phyloP scores from a whole-genome alignment of 2,888 invertebrate species.

The Aleiodes leptofemur region DNA sequence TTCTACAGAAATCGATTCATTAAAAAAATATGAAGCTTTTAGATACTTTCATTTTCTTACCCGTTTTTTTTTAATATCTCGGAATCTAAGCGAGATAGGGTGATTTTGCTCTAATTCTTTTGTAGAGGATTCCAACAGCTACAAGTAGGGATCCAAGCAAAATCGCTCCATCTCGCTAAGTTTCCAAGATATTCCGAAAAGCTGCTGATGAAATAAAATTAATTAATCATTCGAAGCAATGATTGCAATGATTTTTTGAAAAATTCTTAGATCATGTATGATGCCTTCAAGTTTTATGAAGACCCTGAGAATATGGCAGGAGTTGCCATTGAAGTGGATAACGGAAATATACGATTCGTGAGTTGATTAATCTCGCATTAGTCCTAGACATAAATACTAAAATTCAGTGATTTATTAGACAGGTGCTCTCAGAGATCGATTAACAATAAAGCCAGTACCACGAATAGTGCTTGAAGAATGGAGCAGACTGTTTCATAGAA shows the following conservation, averaged over 20 bases:
- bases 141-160: too few species aligned
- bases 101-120: too few species aligned
- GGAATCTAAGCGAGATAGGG: too few species aligned
- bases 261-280: background rate
- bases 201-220: too few species aligned
- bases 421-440: background rate
- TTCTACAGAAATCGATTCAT: too few species aligned
- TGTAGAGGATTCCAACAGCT: too few species aligned
- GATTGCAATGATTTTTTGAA: background rate
- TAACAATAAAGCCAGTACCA: background rate
- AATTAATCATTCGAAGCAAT: too few species aligned
- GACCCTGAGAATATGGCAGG: background rate
- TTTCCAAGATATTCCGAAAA: too few species aligned
- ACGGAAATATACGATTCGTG: background rate
- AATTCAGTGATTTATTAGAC: background rate
- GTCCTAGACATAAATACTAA: background rate
- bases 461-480: background rate
- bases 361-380: background rate
- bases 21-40: too few species aligned
- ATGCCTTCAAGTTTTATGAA: background rate
- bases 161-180: too few species aligned
- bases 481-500: background rate
- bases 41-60: too few species aligned
- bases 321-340: background rate
- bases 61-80: too few species aligned